These are phyloP conservation scores for Sebastes elongatus DNA, from an alignment of 2,797 vertebrate species.

Conservation along the genomic window DNA sequence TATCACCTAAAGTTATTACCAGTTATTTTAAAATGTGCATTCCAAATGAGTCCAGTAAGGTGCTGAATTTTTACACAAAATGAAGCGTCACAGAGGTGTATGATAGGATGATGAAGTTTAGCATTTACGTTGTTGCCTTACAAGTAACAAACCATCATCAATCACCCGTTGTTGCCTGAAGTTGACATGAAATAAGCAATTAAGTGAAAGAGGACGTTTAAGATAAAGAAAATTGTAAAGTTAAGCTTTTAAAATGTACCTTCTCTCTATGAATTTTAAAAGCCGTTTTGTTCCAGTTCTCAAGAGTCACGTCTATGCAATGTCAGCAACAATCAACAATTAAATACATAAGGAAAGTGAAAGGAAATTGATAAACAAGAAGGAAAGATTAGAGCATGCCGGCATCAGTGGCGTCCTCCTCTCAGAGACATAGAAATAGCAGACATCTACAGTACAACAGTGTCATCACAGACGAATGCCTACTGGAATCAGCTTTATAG, in stretches of 20 bases:
- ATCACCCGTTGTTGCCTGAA: constrained; percentile 35
- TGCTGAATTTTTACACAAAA: constrained; percentile 12
- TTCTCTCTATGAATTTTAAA: constrained; percentile 48
- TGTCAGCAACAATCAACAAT: constrained; percentile 77
- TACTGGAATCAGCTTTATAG: constrained; percentile 85
- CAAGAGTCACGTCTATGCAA: constrained; percentile 45
- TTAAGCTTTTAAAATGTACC: constrained; percentile 49
- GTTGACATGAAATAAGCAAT: constrained; percentile 46
- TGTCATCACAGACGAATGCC: constrained; percentile 80
- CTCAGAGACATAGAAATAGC: constrained; percentile 28
- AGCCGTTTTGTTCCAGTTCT: constrained; percentile 49
- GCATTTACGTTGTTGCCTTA: constrained; percentile 12
- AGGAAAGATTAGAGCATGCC: constrained; percentile 8
- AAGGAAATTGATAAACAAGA: constrained; percentile 48
- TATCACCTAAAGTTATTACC: constrained; percentile 34
- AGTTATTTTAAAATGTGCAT: constrained; percentile 22
- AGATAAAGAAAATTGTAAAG: constrained; percentile 27
- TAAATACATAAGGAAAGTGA: constrained; percentile 73
- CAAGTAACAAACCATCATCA: constrained; percentile 37
- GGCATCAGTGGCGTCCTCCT: constrained; percentile 6
- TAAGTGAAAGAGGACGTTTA: constrained; percentile 43
- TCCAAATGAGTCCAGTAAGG: constrained; percentile 6
- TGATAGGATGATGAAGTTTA: constrained; percentile 14
- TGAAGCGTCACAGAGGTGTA: constrained; percentile 9
- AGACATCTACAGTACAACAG: constrained; percentile 28